phyloP scores from a whole-genome alignment of 2,888 invertebrate genomes.

The Rhogogaster chlorosoma region DNA sequence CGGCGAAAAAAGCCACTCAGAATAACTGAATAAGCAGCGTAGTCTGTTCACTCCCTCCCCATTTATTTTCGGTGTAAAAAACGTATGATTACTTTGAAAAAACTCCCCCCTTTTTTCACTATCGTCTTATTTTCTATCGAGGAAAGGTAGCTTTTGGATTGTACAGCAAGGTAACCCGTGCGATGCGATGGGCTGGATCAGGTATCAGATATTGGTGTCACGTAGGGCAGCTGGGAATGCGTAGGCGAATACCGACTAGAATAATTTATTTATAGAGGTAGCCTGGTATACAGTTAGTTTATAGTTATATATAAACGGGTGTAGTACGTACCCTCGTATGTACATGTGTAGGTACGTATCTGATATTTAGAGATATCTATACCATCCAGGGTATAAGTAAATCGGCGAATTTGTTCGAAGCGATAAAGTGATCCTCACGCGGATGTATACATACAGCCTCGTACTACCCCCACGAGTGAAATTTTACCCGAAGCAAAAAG shows the following conservation, averaged over 20 bases:
- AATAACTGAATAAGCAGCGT: no score
- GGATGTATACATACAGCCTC: background rate
- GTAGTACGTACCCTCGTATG: background rate
- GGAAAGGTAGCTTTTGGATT: background rate
- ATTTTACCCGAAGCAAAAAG: background rate
- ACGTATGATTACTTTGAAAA: background rate
- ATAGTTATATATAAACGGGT: background rate
- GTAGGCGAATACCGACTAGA: slow-evolving; percentile 27
- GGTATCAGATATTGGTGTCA: slow-evolving; percentile 30
- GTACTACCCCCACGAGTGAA: background rate
- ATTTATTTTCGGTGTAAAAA: background rate
- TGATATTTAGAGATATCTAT: background rate
- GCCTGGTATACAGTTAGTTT: background rate
- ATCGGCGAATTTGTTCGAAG: background rate
- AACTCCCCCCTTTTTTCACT: background rate
- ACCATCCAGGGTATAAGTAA: background rate
- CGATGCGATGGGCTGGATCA: background rate
- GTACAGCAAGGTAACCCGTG: background rate
- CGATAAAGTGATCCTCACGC: background rate
- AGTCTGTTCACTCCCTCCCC: background rate
- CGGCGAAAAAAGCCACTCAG: no score
- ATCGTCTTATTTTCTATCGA: background rate
- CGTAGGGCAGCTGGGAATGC: slow-evolving; percentile 42
- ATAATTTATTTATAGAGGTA: slow-evolving; percentile 45
- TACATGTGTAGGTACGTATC: background rate